Percentiles rank a stretch among this genome's conserved stretches.
These are phyloP conservation scores for Hippoglossus hippoglossus DNA, from an alignment of 2,797 vertebrate species.

Conservation along the genomic window DNA sequence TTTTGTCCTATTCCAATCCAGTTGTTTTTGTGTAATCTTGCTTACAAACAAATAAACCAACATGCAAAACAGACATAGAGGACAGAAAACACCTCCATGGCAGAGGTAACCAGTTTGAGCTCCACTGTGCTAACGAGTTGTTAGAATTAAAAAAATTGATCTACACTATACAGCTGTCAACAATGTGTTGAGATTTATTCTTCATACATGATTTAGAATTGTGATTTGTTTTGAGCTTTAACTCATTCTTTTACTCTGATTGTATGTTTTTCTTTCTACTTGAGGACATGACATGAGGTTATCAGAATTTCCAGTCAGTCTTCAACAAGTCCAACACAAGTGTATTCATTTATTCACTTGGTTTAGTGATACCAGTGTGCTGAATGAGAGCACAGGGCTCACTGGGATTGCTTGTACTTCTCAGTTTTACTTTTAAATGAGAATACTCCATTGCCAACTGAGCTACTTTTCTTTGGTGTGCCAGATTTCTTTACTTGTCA, in stretches of 20 bases:
- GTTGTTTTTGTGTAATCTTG: no score
- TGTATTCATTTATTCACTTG: conserved; percentile 63
- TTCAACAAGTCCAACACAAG: conserved; percentile 46
- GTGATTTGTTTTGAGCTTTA: conserved; percentile 7
- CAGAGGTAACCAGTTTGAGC: no score
- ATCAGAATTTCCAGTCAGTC: conserved; percentile 47
- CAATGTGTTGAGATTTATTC: background rate
- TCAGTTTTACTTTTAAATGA: conserved; percentile 66
- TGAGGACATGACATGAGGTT: conserved; percentile 48
- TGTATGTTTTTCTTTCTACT: conserved; percentile 38
- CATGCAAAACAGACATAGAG: no score
- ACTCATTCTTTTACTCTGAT: conserved; percentile 15
- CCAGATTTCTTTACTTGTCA: conserved; percentile 35
- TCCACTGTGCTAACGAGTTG: no score
- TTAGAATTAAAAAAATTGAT: no score
- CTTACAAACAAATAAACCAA: no score
- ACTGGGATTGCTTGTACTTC: conserved; percentile 52
- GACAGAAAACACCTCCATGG: no score
- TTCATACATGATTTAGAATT: conserved; percentile 2
- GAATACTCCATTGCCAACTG: conserved; percentile 47
- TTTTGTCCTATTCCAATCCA: no score
- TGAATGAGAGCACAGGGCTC: conserved; percentile 43
- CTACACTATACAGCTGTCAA: background rate
- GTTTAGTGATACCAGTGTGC: conserved; percentile 46
- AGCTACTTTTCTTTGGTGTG: conserved; percentile 50